Conservation (phyloP, 2,797 vertebrate species). For the Xenops minutus region DNA sequence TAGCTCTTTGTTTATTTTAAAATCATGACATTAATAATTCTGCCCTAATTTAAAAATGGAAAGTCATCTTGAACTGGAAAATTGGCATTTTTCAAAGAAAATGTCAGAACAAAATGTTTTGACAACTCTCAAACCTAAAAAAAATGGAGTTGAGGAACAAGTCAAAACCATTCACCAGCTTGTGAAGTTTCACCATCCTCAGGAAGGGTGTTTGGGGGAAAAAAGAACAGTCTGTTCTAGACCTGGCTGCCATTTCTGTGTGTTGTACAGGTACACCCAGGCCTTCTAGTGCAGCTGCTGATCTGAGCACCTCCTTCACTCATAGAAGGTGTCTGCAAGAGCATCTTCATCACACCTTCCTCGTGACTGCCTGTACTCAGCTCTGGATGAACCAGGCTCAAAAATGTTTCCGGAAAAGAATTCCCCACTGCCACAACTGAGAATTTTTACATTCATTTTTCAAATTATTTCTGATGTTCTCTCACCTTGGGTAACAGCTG, state of each 20-base stretch:
- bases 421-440: background rate
- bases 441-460: background rate
- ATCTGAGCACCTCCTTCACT: background rate
- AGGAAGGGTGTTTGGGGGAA: background rate
- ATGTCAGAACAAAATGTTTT: conserved; percentile 56
- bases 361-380: background rate
- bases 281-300: background rate
- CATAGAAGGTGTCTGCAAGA: background rate
- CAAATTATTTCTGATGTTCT: background rate
- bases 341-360: background rate
- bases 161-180: background rate
- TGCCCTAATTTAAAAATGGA: conserved; percentile 3
- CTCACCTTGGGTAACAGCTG: background rate
- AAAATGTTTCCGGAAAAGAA: background rate
- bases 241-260: background rate
- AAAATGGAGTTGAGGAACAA: background rate
- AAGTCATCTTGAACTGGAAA: conserved; percentile 22
- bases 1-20: conserved; percentile 28
- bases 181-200: background rate
- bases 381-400: background rate
- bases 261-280: background rate
- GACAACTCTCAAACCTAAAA: conserved; percentile 39
- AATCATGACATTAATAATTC: conserved; percentile 30
- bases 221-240: background rate
- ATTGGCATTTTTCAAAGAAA: conserved; percentile 45